Percentiles rank a stretch among this genome's conserved stretches.
phyloP scores from a whole-genome alignment of 2,888 invertebrate genomes.

The Psylliodes chrysocephalus region DNA sequence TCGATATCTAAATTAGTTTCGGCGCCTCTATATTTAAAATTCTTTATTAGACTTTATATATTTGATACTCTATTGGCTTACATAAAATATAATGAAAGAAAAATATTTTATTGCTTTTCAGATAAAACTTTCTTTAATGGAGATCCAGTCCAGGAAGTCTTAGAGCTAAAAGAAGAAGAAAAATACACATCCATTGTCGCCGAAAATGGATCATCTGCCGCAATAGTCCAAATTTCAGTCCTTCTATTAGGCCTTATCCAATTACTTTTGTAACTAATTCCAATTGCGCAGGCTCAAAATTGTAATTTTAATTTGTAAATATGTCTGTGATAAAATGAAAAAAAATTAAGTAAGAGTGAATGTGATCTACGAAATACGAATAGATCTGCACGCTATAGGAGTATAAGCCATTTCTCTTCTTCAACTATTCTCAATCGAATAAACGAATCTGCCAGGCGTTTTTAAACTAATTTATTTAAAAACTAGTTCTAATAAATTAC shows the following conservation, averaged over 20 bases:
- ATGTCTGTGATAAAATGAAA: constrained; percentile 51
- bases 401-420: neutral
- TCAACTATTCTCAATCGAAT: neutral
- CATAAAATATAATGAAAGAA: no score
- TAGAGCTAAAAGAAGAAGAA: constrained; percentile 55
- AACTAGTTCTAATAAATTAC: constrained; percentile 10
- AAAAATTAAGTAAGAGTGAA: constrained; percentile 25
- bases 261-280: constrained; percentile 50
- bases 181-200: constrained; percentile 60
- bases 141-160: constrained; percentile 35
- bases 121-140: constrained; percentile 39
- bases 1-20: no score
- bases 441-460: constrained; percentile 11
- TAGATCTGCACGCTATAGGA: constrained; percentile 7
- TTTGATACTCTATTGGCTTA: no score
- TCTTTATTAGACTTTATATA: no score
- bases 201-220: constrained; percentile 50
- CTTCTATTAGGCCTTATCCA: constrained; percentile 36
- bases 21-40: no score
- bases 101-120: constrained; percentile 23
- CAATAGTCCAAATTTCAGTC: constrained; percentile 32
- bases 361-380: constrained; percentile 26
- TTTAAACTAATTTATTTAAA: constrained; percentile 17
- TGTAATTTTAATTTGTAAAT: constrained; percentile 47
- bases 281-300: constrained; percentile 47